phyloP scores from a whole-genome alignment of 2,888 invertebrate genomes.

The Iselma pallidipennis region DNA sequence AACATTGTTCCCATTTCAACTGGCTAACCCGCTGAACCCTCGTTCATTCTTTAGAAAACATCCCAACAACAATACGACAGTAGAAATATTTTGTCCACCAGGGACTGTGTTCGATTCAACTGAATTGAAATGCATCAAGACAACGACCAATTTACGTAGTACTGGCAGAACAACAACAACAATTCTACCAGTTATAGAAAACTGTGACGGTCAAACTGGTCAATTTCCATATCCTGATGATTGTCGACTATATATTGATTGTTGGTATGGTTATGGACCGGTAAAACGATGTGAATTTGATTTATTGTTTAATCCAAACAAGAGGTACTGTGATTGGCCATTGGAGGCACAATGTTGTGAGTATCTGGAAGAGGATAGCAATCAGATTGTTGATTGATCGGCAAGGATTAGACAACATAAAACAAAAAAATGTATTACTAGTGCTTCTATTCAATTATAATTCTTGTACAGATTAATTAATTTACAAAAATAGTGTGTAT shows the following conservation, averaged over 20 bases:
- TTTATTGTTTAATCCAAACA: constrained; percentile 31
- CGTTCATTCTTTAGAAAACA: constrained; percentile 2
- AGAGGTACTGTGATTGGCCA: constrained; percentile 34
- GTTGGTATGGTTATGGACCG: constrained; percentile 23
- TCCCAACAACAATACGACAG: not conserved
- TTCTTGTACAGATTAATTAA: too few species aligned
- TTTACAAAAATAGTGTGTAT: too few species aligned
- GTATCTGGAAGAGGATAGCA: constrained; percentile 32
- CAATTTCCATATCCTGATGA: constrained; percentile 23
- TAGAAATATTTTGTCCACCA: constrained; percentile 2
- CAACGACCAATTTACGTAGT: not conserved
- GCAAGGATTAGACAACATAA: not conserved
- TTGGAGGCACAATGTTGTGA: constrained; percentile 37
- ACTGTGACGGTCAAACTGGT: not conserved
- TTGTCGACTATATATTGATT: constrained; percentile 30
- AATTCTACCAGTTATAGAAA: not conserved
- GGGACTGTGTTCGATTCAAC: constrained; percentile 1
- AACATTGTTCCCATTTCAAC: not conserved
- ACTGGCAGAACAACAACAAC: constrained; percentile 7
- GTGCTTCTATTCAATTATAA: too few species aligned
- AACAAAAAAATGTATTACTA: too few species aligned
- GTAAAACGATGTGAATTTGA: constrained; percentile 22
- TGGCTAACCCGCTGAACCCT: not conserved
- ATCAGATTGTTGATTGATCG: constrained; percentile 17
- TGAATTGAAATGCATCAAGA: not conserved